These are phyloP conservation scores for Pteropus alecto DNA, from an alignment of 2,113 vertebrate genomes.

Conservation along the genomic window DNA sequence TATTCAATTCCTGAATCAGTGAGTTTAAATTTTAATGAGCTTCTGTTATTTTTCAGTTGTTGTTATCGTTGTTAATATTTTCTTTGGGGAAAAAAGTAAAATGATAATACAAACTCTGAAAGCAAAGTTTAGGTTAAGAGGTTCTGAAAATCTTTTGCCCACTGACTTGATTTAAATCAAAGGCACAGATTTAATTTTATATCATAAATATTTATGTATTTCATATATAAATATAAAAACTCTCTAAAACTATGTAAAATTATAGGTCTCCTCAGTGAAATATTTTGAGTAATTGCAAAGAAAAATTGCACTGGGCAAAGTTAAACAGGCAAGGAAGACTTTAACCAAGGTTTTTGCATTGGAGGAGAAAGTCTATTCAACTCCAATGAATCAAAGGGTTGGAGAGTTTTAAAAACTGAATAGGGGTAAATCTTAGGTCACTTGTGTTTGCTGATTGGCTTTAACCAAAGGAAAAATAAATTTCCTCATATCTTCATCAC, in stretches of 20 bases:
- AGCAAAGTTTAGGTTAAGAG: neutral
- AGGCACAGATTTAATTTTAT: neutral
- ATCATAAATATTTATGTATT: neutral
- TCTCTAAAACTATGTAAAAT: neutral
- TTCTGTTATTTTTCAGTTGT: neutral
- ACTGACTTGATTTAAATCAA: neutral
- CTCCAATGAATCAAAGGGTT: neutral
- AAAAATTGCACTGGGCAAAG: neutral
- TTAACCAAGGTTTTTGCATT: neutral
- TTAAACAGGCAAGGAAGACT: neutral
- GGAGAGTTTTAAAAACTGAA: neutral
- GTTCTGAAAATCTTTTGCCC: neutral
- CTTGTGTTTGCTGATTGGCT: neutral
- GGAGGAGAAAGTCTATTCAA: neutral
- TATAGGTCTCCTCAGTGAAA: neutral
- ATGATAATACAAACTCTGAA: neutral
- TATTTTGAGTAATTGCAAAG: neutral
- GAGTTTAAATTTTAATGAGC: neutral
- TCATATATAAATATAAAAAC: neutral
- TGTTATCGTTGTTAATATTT: neutral
- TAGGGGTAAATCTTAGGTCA: neutral
- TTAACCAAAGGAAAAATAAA: neutral
- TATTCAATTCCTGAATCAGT: neutral
- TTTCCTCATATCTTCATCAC: neutral
- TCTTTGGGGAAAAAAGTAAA: neutral